phyloP scores from a whole-genome alignment of 2,113 vertebrate genomes.

The Pimephales promelas region DNA sequence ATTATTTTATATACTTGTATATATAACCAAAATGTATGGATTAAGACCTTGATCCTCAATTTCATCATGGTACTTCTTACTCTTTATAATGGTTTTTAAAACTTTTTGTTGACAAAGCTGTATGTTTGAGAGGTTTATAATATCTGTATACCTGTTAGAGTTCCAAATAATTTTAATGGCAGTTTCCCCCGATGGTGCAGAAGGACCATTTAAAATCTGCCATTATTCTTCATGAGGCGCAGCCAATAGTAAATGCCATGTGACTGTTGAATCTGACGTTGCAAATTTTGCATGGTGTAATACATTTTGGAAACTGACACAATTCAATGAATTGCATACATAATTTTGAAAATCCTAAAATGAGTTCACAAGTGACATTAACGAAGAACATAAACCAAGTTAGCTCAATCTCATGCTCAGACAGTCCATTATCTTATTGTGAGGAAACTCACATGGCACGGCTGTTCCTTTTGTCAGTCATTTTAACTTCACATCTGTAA shows the following conservation, averaged over 20 bases:
- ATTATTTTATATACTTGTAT: too few relatives aligned
- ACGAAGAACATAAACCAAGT: neutral
- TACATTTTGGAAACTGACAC: neutral
- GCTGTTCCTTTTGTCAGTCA: neutral
- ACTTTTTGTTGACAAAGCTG: too few relatives aligned
- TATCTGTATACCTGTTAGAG: neutral
- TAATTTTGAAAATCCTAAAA: neutral
- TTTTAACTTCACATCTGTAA: too few relatives aligned
- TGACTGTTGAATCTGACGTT: neutral
- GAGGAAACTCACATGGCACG: neutral
- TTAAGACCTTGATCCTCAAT: neutral
- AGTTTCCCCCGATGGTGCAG: neutral
- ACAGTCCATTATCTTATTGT: neutral
- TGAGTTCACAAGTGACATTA: neutral
- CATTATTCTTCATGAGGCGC: neutral
- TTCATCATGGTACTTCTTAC: neutral
- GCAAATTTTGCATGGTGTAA: neutral
- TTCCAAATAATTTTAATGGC: neutral
- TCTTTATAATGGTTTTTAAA: neutral
- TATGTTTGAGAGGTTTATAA: neutral
- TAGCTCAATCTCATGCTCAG: neutral
- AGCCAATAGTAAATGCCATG: neutral
- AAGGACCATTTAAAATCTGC: neutral
- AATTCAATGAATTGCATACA: neutral
- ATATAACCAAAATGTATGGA: neutral